Base-by-base conservation (phyloP, 2,797 vertebrate species). In the Octomys mimax region DNA sequence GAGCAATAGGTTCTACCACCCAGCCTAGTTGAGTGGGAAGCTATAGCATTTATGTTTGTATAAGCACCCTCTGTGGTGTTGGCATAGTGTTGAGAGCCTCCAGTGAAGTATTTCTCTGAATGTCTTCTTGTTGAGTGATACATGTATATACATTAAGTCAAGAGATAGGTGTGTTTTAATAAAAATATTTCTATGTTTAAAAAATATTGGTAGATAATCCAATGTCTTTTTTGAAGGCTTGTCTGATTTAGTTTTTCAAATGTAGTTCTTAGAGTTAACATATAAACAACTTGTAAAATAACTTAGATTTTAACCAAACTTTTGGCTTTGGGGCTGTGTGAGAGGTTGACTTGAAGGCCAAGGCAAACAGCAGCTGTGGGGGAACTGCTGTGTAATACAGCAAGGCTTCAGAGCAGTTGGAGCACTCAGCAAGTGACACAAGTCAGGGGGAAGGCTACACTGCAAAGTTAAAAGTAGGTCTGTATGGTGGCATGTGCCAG, bases 111-210 rank as follows among this genome's bases (percentile, higher is more conserved):
- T 73, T 57, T 22, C 33, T 36, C 33, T 71, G 33, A 86, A 86
- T 73, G 52, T 73, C 6, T 64, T 39, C 42, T 64, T 33, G 13
- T 26, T 81, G 54, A 62, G 39, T 62, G 31, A 79, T 8, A 57
- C 6, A 33, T 52, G 31, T 6, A 33, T 61, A 16, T 42, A 71
- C 21, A 42, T 59, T 88, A 79, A n/a, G 64, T 28, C 49, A 66
- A 28, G 52, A 92, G 66, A 36, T 82, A 81, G 33, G 2, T 79
- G 21, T 80, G n/a, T 85, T 89, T 96, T 68, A 92, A 85, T 62
- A 39, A 64, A 87, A 71, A 62, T 39, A 11, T 61, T 83, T 66
- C 57, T 75, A 31, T 54, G 33, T 73, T 36, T 89, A 89, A 80
- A 88, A 91, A 80, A 80, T 71, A 79, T 66, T 87, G 33, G 21